Base-by-base conservation (phyloP, 2,888 invertebrate genomes). In the Catocala fraxini region DNA sequence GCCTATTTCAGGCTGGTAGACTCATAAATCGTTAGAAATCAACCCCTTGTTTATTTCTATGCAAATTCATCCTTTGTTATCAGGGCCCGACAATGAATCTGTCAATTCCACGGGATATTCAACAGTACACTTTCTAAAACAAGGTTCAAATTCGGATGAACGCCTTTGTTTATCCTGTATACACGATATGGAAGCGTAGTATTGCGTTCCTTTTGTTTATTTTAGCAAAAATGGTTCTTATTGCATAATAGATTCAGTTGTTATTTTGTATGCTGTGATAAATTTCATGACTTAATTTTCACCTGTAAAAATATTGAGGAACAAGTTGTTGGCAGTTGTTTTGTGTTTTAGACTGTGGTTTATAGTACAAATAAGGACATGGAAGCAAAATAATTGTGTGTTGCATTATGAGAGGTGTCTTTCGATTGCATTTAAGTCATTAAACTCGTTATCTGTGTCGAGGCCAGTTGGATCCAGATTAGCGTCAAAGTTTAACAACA, bases 41-140 rank as follows among this genome's bases (percentile, higher is more conserved):
- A 88, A 83, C 85, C 86, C 85, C 85, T 75, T 87, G 88, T 89
- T 89, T 89, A 89, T 89, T 89, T 88, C 87, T 85, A 90, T 89
- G 90, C 86, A 89, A 90, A 90, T 90, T 84, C 78, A 71, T 77
- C 84, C 85, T 86, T 87, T 89, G 89, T 89, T 89, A 88, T 89
- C 89, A 81, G 64, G 65, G 63, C 61, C 73, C 80, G 82, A 86
- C 89, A 88, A 89, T 82, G 79, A 63, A 63, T 35, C 15, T 41
- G n/a, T 6, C 49, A 41, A 15, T 3, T n/a, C 10, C 56, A 66
- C 1, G 11, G 42, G 25, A 69, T 49, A 63, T 48, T 51, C 13
- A 59, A 73, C 65, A 60, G 54, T 73, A 15, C 10, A 0, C 0
- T 9, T 2, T 15, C 12, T 6, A 43, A 0, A 3, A 25, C 52